Evolutionary conservation across 2,888 invertebrate genomes (phyloP), one percentile per base, ranked within the genome.

Genomic region (Calameuta pallipes): DNA sequence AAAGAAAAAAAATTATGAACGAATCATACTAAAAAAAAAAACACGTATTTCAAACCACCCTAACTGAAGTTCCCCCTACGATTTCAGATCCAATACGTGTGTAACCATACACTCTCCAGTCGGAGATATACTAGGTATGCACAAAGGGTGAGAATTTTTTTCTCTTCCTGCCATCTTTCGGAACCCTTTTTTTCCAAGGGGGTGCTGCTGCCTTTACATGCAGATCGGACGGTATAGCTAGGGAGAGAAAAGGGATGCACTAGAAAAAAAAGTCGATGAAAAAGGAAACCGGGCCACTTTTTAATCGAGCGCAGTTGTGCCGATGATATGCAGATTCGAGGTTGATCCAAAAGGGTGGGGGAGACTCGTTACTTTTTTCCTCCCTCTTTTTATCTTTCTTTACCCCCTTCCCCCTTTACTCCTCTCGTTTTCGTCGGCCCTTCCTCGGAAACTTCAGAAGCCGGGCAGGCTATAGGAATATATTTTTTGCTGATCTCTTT

Each of bases 301-400:
- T 89, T 88, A 89, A 89, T 89, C 87, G 88, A 85, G 84, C 83
- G 83, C 84, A 85, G 85, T 87, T 84, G 85, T 83, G 83, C 84
- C 82, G 86, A 83, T 89, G 89, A 89, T 89, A 89, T 89, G 89
- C 89, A 89, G 88, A 89, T 89, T 86, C 15, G 31, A 71, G 31
- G 23, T 56, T 56, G 41, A 23, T 56, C 41, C 41, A 56, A 56
- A 56, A 56, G 41, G 23, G 41, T 56, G 41, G 41, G 41, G 23
- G 9, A 23, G 69, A 30, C 31, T 41, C 81, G 74, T 76, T 76
- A 79, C 80, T 71, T 79, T 35, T 79, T 73, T 77, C 81, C 78
- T 80, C 74, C 76, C 80, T 71, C 69, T 69, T n/a, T 74, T 74
- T 80, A 77, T 75, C 33, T 79, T 70, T 75, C 41, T 37, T 70